Conservation (phyloP, 2,888 invertebrate species). For the Anagyrus pseudococci region DNA sequence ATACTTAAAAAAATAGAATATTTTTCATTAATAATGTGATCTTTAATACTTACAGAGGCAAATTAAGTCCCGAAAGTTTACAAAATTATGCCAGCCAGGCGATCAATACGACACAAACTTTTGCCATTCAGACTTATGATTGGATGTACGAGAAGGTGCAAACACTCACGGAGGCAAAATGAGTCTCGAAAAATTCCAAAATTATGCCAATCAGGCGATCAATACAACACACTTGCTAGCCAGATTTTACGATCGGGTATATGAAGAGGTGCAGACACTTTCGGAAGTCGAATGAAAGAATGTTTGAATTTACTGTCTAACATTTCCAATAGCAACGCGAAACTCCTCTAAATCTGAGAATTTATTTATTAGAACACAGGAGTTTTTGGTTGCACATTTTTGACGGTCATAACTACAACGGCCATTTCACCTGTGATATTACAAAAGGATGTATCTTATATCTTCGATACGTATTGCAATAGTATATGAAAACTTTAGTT, state of each 20-base stretch:
- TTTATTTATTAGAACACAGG: constrained; percentile 52
- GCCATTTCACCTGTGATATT: constrained; percentile 60
- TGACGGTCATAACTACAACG: constrained; percentile 47
- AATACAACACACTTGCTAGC: constrained; percentile 74
- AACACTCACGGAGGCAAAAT: constrained; percentile 74
- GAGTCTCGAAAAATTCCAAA: constrained; percentile 79
- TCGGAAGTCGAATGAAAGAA: constrained; percentile 71
- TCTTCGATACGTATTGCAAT: constrained; percentile 37
- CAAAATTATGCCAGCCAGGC: constrained; percentile 72
- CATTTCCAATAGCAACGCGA: constrained; percentile 39
- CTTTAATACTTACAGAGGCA: constrained; percentile 66
- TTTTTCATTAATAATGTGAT: constrained; percentile 20
- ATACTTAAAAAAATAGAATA: not conserved
- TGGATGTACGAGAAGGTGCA: constrained; percentile 83
- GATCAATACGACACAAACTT: constrained; percentile 72
- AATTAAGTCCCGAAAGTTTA: constrained; percentile 78
- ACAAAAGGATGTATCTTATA: constrained; percentile 43
- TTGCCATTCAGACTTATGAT: constrained; percentile 73
- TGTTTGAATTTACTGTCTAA: constrained; percentile 27
- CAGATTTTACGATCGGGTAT: constrained; percentile 76
- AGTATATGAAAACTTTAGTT: constrained; percentile 38
- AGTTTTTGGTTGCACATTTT: constrained; percentile 41
- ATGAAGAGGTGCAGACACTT: constrained; percentile 78
- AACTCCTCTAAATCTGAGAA: constrained; percentile 48
- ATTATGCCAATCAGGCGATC: constrained; percentile 70